These are phyloP conservation scores for Melieria picta DNA, from an alignment of 2,888 invertebrate genomes.

Conservation along the genomic window DNA sequence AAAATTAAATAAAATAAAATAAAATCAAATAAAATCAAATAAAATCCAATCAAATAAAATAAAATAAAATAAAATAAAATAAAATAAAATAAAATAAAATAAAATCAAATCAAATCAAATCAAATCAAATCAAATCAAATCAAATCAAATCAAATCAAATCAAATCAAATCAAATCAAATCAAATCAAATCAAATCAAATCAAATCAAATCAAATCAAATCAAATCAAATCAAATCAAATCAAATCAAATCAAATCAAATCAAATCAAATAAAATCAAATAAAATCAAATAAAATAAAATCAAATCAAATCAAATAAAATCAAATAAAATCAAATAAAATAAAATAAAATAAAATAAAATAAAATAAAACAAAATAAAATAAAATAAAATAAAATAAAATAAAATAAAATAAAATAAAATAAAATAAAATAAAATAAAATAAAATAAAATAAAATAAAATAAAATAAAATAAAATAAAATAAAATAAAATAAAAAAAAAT, in stretches of 20 bases:
- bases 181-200: not conserved
- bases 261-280: too few relatives aligned
- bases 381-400: not conserved
- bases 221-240: not conserved
- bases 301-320: too few relatives aligned
- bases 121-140: not conserved
- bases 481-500: not conserved
- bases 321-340: not conserved
- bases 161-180: not conserved
- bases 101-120: not conserved
- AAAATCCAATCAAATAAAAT: not conserved
- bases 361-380: not conserved
- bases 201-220: not conserved
- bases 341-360: not conserved
- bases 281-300: too few relatives aligned
- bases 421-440: not conserved
- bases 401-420: not conserved
- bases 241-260: too few relatives aligned
- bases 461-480: not conserved
- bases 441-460: not conserved
- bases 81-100: not conserved
- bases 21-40: not conserved
- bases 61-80: not conserved
- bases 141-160: not conserved
- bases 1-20: too few relatives aligned